Conservation (phyloP, 2,797 vertebrate species). For the Setipinna tenuifilis region DNA sequence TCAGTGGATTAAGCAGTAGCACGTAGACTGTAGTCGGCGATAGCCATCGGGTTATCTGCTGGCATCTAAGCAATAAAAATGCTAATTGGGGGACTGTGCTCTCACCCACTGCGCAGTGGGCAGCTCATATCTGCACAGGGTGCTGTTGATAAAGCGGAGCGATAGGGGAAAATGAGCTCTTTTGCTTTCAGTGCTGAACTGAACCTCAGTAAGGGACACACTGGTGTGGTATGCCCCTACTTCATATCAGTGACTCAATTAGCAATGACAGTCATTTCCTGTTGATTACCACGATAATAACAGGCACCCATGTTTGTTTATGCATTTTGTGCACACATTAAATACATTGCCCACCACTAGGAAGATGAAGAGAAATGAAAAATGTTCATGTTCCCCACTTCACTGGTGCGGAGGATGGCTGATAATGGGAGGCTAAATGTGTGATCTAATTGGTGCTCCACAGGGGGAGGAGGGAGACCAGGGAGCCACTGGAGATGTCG, state of each 20-base stretch:
- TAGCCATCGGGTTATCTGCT: conserved; percentile 1
- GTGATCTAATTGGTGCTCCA: conserved; percentile 29
- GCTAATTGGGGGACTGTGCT: background rate
- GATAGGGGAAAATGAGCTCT: background rate
- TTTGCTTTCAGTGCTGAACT: conserved; percentile 1
- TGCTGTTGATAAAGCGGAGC: background rate
- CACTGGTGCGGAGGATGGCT: background rate
- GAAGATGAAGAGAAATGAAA: background rate
- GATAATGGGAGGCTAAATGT: background rate
- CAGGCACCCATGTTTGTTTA: background rate
- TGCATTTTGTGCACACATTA: background rate
- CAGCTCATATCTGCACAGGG: background rate
- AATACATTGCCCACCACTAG: background rate
- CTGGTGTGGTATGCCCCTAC: background rate
- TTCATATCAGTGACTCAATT: background rate
- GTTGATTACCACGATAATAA: background rate
- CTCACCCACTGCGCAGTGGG: background rate
- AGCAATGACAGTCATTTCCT: conserved; percentile 20
- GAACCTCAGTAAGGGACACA: background rate
- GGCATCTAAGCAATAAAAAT: background rate
- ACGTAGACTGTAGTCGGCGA: background rate
- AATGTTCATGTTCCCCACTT: background rate
- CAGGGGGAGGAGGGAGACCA: conserved; percentile 97
- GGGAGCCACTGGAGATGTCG: conserved; percentile 85
- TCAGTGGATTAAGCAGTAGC: background rate